These are phyloP conservation scores for Sebastes minor DNA, from an alignment of 2,797 vertebrate species.

Conservation along the genomic window DNA sequence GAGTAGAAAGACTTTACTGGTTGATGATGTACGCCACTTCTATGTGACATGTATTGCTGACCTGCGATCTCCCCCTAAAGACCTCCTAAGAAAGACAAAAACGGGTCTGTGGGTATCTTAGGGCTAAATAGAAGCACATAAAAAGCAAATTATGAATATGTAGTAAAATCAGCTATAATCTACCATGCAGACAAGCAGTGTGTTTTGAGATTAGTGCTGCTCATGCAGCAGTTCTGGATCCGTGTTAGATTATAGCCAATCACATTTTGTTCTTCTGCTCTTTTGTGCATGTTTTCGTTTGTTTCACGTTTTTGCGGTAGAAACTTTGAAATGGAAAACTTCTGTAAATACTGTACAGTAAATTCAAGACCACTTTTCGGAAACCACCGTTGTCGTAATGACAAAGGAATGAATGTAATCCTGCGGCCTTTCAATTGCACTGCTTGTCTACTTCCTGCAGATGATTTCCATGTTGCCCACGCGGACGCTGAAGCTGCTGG, in stretches of 20 bases:
- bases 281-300: background rate
- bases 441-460: conserved; percentile 70
- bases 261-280: background rate
- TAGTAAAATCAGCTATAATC: background rate
- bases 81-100: too few relatives aligned
- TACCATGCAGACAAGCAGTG: background rate
- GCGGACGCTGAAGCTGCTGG: conserved; percentile 91
- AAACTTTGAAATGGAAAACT: background rate
- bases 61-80: too few relatives aligned
- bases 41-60: too few relatives aligned
- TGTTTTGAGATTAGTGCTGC: background rate
- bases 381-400: background rate
- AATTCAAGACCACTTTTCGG: background rate
- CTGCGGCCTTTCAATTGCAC: background rate
- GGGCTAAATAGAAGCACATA: background rate
- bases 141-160: background rate
- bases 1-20: too few relatives aligned
- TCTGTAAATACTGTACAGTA: background rate
- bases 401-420: background rate
- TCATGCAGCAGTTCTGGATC: background rate
- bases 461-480: conserved; percentile 96
- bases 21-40: too few relatives aligned
- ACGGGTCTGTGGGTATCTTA: too few relatives aligned
- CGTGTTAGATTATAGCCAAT: background rate
- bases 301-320: background rate